Base-by-base conservation (phyloP, 2,797 vertebrate species). In the Malurus leucopterus region DNA sequence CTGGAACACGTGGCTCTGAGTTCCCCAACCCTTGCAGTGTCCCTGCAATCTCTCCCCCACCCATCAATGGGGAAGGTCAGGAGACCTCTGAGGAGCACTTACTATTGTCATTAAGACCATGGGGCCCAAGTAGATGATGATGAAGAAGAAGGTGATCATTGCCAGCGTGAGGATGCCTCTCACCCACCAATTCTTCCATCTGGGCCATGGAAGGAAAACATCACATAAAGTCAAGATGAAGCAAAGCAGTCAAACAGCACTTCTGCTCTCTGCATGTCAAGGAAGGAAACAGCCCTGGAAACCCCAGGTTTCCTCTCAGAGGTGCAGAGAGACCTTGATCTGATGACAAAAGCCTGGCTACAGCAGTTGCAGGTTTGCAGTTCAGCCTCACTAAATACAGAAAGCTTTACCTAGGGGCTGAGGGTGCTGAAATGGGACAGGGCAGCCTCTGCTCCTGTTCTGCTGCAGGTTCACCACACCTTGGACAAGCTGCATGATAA, bases 151-250 rank as follows among this genome's bases (percentile, higher is more conserved):
- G 44, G 98, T 98, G 90, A 99, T 99, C 99, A 99, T 99, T 9
- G 99, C 99, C 92, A 99, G 94, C 0, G 99, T 99, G 79, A 99
- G 98, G 96, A 99, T 99, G 77, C 99, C 99, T 96, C 99, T 97
- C 30, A 99, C 98, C 99, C 99, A 99, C 99, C 99, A 99, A 88
- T 99, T 99, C 97, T 97, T 99, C 99, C 99, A 99, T 96, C 99
- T 99, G 95, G 59, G 75, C n/a, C 43, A 84, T 5, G 40, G 73
- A 77, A 71, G 8, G n/a, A 54, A 75, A 47, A 67, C 0, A 1
- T 83, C 76, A 87, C 46, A 79, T 38, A 22, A 62, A 44, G 49
- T 6, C 20, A 74, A 23, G 61, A 15, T 53, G 70, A 43, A 34
- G 51, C 58, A 43, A 47, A 61, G 78, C 67, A 77, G 54, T 27